Evolutionary conservation across 2,888 invertebrate species (phyloP).

Genomic region (Epiperipatus broadwayi): DNA sequence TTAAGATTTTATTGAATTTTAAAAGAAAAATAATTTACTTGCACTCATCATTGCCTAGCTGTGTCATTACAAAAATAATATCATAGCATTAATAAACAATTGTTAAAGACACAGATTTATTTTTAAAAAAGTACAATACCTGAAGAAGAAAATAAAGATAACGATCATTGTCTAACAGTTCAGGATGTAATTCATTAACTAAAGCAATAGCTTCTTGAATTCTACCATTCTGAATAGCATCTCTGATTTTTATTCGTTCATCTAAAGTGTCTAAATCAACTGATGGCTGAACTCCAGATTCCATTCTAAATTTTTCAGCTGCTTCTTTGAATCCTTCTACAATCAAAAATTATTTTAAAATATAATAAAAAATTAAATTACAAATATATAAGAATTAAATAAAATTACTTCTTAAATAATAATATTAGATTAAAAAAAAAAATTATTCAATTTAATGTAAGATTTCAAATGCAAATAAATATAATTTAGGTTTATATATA

Average conservation of each 20-base stretch:
- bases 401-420: background rate
- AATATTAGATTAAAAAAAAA: conserved; percentile 7
- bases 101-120: background rate
- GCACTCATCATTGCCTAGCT: too few relatives aligned
- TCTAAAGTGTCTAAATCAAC: conserved; percentile 67
- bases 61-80: too few relatives aligned
- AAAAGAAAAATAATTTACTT: too few relatives aligned
- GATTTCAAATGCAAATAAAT: conserved; percentile 3
- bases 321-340: conserved; percentile 54
- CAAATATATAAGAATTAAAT: conserved; percentile 8
- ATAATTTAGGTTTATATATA: background rate
- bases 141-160: conserved; percentile 87
- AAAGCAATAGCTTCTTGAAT: conserved; percentile 81
- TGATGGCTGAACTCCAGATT: conserved; percentile 63
- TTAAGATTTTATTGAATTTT: too few relatives aligned
- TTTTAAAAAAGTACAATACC: too few relatives aligned
- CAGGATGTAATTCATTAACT: conserved; percentile 83
- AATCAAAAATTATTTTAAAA: conserved; percentile 14
- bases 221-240: conserved; percentile 75
- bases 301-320: conserved; percentile 83
- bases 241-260: conserved; percentile 72
- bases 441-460: background rate
- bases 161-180: conserved; percentile 79
- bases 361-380: conserved; percentile 24
- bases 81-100: too few relatives aligned